Conservation (phyloP, 1,140 invertebrate species). For the Drosophila simulans region DNA sequence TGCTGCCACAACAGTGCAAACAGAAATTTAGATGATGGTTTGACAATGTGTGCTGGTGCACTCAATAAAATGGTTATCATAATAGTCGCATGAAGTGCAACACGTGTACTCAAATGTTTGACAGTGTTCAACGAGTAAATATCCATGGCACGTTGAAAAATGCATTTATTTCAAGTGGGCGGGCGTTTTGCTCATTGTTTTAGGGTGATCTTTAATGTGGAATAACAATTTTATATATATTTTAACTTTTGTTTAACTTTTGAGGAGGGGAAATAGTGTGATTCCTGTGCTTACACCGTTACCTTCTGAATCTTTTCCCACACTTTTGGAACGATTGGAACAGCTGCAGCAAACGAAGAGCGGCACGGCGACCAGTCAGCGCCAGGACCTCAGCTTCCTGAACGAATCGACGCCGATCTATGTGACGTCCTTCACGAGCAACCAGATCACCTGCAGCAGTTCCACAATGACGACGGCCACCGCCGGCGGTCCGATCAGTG, state of each 20-base stretch:
- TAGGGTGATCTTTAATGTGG: no score
- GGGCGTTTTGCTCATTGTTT: no score
- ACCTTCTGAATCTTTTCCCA: not conserved
- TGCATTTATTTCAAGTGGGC: no score
- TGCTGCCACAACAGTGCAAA: conserved; percentile 1
- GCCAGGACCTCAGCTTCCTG: conserved; percentile 86
- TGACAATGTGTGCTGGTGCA: not conserved
- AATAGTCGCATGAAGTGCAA: no score
- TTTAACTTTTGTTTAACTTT: no score
- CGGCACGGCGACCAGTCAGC: conserved; percentile 85
- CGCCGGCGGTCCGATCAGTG: conserved; percentile 80
- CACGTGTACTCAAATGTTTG: no score
- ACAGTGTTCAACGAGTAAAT: no score
- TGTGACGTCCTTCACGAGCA: conserved; percentile 90
- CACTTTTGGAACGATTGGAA: not conserved
- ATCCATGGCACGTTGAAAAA: no score
- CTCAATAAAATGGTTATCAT: not conserved
- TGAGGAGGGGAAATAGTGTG: not conserved
- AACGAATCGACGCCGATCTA: conserved; percentile 88
- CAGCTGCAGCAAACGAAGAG: conserved; percentile 84
- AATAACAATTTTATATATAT: no score
- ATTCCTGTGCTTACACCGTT: not conserved
- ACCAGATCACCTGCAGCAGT: conserved; percentile 86
- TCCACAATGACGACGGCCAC: conserved; percentile 86
- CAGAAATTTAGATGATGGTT: not conserved